Evolutionary conservation across 2,888 invertebrate species (phyloP).

Genomic region (Steinernema carpocapsae): DNA sequence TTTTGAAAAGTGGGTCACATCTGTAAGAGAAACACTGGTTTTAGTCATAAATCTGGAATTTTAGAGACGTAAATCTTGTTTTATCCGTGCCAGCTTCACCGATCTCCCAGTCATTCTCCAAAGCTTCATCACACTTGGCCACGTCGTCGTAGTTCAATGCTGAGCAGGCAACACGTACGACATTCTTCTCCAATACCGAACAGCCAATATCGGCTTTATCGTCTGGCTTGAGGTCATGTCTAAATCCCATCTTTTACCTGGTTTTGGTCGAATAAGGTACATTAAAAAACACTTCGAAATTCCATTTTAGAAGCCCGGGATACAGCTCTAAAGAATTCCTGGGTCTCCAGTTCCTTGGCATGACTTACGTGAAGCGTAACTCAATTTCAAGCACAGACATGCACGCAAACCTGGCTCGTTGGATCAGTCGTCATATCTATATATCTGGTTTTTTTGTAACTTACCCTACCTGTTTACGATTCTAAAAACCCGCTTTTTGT

Average conservation of each 20-base stretch:
- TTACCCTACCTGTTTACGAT: no score
- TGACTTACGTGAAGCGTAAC: not conserved
- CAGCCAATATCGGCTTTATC: not conserved
- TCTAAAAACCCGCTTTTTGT: no score
- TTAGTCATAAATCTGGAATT: no score
- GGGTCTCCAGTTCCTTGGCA: not conserved
- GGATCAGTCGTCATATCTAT: no score
- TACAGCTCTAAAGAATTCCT: not conserved
- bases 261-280: not conserved
- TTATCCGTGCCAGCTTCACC: not conserved
- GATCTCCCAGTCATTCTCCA: slow-evolving; percentile 4
- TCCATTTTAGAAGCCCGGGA: not conserved
- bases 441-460: no score
- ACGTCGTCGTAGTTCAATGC: not conserved
- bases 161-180: not conserved
- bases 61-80: not conserved
- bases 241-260: slow-evolving; percentile 4
- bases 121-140: not conserved
- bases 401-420: no score
- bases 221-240: slow-evolving; percentile 7
- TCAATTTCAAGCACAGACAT: not conserved
- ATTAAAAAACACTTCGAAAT: no score
- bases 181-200: not conserved
- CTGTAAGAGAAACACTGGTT: no score
- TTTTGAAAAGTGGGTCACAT: no score